Conservation (phyloP, 2,113 vertebrate genomes). For the Porphyrio hochstetteri region DNA sequence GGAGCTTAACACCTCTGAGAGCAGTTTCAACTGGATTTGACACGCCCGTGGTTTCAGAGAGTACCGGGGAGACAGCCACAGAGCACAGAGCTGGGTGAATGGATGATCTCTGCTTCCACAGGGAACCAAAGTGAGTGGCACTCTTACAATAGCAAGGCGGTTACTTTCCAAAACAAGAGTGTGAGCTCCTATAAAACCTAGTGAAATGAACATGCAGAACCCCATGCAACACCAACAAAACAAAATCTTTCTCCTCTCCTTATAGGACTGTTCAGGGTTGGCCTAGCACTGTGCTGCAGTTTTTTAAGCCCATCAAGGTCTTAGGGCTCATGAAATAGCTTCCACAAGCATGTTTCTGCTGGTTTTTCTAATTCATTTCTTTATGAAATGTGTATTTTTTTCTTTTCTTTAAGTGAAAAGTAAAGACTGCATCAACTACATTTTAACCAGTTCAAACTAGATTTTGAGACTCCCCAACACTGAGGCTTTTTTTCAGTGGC, state of each 20-base stretch:
- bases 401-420: background rate
- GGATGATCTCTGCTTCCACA: background rate
- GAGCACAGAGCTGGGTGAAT: background rate
- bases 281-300: background rate
- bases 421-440: background rate
- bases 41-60: background rate
- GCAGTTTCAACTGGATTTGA: background rate
- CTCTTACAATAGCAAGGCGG: background rate
- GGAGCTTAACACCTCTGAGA: background rate
- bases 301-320: background rate
- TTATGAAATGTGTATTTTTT: background rate
- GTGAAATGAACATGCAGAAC: background rate
- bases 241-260: background rate
- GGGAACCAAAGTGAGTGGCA: background rate
- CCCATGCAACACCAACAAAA: background rate
- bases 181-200: background rate
- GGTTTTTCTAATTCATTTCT: background rate
- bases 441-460: background rate
- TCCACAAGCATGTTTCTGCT: background rate
- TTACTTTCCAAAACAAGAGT: background rate
- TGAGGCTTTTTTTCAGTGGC: background rate
- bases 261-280: background rate
- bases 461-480: background rate
- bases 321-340: background rate
- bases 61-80: accelerated